These are phyloP conservation scores for Thryonomys swinderianus DNA, from an alignment of 2,113 vertebrate genomes.

Conservation along the genomic window DNA sequence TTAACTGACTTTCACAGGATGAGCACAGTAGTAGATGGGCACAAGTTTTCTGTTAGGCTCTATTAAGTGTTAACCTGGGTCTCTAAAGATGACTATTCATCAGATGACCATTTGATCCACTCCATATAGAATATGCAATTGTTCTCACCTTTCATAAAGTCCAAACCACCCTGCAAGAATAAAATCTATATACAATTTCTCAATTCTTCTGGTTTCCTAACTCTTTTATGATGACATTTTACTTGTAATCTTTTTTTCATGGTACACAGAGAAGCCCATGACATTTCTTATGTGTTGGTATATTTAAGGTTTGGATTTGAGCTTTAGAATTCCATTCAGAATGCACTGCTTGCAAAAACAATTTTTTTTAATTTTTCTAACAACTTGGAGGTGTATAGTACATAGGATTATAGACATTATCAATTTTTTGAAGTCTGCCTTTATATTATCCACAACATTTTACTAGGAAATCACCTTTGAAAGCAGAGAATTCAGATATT, in stretches of 20 bases:
- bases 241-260: background rate
- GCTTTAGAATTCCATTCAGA: constrained; percentile 16
- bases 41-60: background rate
- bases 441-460: constrained; percentile 56
- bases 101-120: background rate
- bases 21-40: background rate
- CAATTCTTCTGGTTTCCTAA: background rate
- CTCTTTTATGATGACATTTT: background rate
- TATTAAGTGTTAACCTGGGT: background rate
- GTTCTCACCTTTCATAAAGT: background rate
- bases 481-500: constrained; percentile 34
- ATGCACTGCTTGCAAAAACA: background rate
- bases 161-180: background rate
- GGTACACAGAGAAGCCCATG: background rate
- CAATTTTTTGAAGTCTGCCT: constrained; percentile 27
- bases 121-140: background rate
- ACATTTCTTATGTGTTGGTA: constrained; percentile 23
- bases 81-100: background rate
- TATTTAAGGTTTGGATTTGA: constrained; percentile 13
- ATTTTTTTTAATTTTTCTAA: constrained; percentile 51
- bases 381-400: constrained; percentile 22
- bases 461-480: constrained; percentile 32
- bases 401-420: constrained; percentile 49
- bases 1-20: background rate
- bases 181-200: constrained; percentile 7